A percentile compares a stretch with the other conserved stretches of the same genome.
phyloP scores from a whole-genome alignment of 1,140 invertebrate genomes.

The Geopemphigus sp. region DNA sequence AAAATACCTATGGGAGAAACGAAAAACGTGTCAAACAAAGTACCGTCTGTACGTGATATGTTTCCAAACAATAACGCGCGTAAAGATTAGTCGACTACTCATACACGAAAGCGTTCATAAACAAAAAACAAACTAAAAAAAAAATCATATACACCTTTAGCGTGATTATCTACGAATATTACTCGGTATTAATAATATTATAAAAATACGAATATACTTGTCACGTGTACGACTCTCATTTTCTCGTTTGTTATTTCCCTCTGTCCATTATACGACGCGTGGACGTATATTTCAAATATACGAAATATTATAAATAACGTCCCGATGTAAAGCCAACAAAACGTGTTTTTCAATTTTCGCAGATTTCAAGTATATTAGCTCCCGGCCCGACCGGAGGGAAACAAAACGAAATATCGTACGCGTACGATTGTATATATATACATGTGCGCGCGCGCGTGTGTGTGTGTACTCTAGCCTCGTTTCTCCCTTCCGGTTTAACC shows the following conservation, averaged over 20 bases:
- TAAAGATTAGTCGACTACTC: no score
- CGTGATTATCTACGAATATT: no score
- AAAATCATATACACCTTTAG: no score
- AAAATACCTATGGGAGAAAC: no score
- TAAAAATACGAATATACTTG: not conserved
- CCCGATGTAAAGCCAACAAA: not conserved
- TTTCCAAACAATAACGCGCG: no score
- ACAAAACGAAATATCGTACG: slow-evolving; percentile 3
- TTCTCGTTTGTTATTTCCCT: not conserved
- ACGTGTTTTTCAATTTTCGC: slow-evolving; percentile 18
- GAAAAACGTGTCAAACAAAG: no score
- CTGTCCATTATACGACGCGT: not conserved
- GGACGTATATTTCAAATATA: not conserved
- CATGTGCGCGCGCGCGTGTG: no score
- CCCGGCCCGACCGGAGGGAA: not conserved
- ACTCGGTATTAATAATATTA: not conserved
- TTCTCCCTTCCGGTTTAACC: slow-evolving; percentile 34
- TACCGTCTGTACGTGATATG: no score
- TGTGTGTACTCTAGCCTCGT: not conserved
- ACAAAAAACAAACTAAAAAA: no score
- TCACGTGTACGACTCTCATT: not conserved
- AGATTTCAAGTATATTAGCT: slow-evolving; percentile 19
- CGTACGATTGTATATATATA: not conserved
- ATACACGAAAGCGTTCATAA: no score
- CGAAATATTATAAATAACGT: not conserved